These are phyloP conservation scores for Saxicola maurus DNA, from an alignment of 2,797 vertebrate genomes.

Conservation along the genomic window DNA sequence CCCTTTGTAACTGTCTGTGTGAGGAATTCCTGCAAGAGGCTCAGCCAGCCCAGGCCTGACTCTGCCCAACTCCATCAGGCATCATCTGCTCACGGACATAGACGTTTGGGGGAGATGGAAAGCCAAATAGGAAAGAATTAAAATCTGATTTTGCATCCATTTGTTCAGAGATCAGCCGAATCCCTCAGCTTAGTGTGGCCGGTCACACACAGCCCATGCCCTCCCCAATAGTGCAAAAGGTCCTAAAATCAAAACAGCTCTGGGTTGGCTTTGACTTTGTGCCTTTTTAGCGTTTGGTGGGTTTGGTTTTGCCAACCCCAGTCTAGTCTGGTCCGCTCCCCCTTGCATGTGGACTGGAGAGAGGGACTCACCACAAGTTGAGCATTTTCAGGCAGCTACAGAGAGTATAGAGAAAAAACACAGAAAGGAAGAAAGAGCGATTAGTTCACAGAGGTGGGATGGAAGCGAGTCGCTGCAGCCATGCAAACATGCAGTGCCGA, in stretches of 20 bases:
- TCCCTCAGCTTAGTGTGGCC: conserved; percentile 1
- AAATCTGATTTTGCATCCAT: conserved; percentile 4
- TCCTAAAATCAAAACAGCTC: conserved; percentile 31
- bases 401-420: conserved; percentile 90
- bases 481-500: conserved; percentile 78
- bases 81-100: background rate
- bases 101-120: background rate
- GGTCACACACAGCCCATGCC: background rate
- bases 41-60: background rate
- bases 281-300: conserved; percentile 28
- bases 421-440: conserved; percentile 82
- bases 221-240: conserved; percentile 13
- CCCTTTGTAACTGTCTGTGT: background rate
- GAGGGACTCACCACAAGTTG: conserved; percentile 99
- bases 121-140: conserved; percentile 5
- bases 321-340: conserved; percentile 90
- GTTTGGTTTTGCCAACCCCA: conserved; percentile 69
- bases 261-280: conserved; percentile 55
- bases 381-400: conserved; percentile 99
- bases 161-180: conserved; percentile 9
- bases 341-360: conserved; percentile 89
- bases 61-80: conserved; percentile 49
- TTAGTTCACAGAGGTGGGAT: conserved; percentile 92
- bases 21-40: conserved; percentile 22
- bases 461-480: conserved; percentile 81